phyloP scores from a whole-genome alignment of 2,113 vertebrate species.

The Entomyzon cyanotis region DNA sequence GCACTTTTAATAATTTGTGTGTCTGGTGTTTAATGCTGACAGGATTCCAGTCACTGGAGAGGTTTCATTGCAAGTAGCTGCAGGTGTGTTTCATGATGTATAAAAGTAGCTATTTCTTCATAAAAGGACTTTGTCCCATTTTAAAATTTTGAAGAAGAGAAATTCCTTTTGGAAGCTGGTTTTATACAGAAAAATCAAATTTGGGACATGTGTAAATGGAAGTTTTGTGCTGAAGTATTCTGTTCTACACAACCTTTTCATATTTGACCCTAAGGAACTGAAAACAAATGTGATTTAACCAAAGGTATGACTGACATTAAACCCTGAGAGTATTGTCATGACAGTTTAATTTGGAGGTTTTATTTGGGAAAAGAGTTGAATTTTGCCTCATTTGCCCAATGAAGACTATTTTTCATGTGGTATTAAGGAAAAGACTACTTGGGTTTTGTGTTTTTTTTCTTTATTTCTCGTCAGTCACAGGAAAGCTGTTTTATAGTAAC shows the following conservation, averaged over 20 bases:
- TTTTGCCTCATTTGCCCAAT: not conserved
- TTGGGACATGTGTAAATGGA: not conserved
- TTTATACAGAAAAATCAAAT: not conserved
- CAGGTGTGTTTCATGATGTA: constrained; percentile 79
- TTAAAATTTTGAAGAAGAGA: not conserved
- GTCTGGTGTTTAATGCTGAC: constrained; percentile 86
- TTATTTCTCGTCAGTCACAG: not conserved
- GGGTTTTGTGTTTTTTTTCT: too few species aligned
- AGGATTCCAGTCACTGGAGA: constrained; percentile 84
- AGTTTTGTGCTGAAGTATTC: not conserved
- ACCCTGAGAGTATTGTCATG: not conserved
- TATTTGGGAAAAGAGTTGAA: not conserved
- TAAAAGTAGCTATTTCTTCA: constrained; percentile 69
- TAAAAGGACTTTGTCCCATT: constrained; percentile 9
- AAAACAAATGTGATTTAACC: not conserved
- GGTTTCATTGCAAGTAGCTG: constrained; percentile 84
- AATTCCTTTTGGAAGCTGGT: not conserved
- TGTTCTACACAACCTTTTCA: not conserved
- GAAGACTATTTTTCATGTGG: not conserved
- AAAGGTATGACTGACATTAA: not conserved
- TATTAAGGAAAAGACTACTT: not conserved
- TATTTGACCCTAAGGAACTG: not conserved
- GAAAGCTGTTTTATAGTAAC: not conserved
- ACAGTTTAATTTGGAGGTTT: not conserved
- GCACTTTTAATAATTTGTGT: constrained; percentile 77